Evolutionary conservation across 2,888 invertebrate genomes (phyloP).

Genomic region (Lasioglossum lativentre): DNA sequence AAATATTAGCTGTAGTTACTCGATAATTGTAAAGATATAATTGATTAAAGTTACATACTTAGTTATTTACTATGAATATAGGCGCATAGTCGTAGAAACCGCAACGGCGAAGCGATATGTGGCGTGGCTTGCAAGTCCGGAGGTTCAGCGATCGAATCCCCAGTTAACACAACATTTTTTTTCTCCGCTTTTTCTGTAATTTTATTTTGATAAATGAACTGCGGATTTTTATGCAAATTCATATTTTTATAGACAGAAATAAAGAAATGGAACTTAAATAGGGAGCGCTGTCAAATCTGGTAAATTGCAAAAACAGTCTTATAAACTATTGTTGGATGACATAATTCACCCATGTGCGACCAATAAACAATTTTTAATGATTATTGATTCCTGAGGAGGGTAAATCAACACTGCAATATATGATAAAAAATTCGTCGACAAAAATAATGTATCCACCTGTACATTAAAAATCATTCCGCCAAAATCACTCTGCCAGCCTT

Average conservation of each 20-base stretch:
- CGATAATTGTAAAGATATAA: not conserved
- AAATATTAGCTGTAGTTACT: not conserved
- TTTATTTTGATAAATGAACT: not conserved
- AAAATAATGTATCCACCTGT: too few relatives aligned
- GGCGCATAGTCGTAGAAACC: not conserved
- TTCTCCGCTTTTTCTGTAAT: not conserved
- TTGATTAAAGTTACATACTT: too few relatives aligned
- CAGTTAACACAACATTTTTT: not conserved
- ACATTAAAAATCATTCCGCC: too few relatives aligned
- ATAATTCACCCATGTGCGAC: not conserved
- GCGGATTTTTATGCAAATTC: not conserved
- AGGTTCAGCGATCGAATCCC: not conserved
- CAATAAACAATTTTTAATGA: too few relatives aligned
- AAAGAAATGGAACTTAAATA: not conserved
- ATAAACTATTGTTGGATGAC: not conserved
- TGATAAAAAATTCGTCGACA: too few relatives aligned
- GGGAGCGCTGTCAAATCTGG: not conserved
- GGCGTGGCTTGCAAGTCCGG: not conserved
- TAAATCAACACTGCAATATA: too few relatives aligned
- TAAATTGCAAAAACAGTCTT: not conserved
- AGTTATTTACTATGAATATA: not conserved
- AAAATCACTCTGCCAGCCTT: too few relatives aligned
- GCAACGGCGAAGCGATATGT: not conserved
- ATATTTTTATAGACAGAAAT: not conserved
- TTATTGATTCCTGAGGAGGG: too few relatives aligned